These are phyloP conservation scores for Porites cylindrica DNA, from an alignment of 92 coral and sea anemone species.

Conservation along the genomic window DNA sequence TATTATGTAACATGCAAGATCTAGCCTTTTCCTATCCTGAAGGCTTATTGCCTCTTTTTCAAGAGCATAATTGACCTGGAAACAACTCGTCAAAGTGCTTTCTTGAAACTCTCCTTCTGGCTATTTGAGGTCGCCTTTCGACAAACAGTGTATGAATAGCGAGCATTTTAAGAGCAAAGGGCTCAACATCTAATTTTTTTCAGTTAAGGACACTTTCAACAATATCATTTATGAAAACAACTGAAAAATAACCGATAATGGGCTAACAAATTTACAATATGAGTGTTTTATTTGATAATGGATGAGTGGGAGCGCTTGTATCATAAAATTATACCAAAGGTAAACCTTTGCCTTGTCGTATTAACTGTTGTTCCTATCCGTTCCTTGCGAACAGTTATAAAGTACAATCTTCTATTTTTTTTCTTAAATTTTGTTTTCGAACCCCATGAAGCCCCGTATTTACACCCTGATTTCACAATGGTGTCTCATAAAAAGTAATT, in stretches of 20 bases:
- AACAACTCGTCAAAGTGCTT: neutral
- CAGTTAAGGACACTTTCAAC: slow-evolving; percentile 21
- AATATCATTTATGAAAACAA: slow-evolving; percentile 5
- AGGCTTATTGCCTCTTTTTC: neutral
- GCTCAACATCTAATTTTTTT: neutral
- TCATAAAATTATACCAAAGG: slow-evolving; percentile 2
- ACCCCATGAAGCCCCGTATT: neutral
- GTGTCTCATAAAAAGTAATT: neutral
- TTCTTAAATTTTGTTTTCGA: neutral
- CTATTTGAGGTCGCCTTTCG: neutral
- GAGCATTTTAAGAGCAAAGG: neutral
- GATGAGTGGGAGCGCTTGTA: neutral
- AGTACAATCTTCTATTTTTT: neutral
- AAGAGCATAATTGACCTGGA: neutral
- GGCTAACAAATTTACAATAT: slow-evolving; percentile 30
- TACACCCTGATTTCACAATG: neutral
- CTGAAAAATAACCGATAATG: slow-evolving; percentile 18
- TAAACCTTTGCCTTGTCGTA: neutral
- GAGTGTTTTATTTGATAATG: slow-evolving; percentile 7
- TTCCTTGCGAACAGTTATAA: too few relatives aligned
- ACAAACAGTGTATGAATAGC: neutral
- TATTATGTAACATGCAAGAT: neutral
- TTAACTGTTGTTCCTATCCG: neutral
- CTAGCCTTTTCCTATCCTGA: neutral
- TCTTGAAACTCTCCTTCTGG: neutral